A percentile compares a stretch with the other conserved stretches of the same genome.
Evolutionary conservation across 2,888 invertebrate genomes (phyloP).

Genomic region (Agelastica alni): DNA sequence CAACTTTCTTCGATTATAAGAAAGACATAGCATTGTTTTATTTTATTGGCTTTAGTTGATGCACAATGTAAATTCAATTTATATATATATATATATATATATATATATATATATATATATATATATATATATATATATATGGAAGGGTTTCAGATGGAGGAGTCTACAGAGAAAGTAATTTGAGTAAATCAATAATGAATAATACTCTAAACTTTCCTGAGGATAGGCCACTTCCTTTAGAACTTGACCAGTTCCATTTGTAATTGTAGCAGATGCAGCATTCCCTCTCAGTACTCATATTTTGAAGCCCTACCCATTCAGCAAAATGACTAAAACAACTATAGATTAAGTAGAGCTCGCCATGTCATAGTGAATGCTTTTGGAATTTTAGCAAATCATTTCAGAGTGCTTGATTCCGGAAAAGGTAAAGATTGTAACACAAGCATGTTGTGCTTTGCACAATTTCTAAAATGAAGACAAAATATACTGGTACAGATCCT

Average conservation of each 20-base stretch:
- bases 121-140: no score
- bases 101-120: no score
- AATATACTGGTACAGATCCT: conserved; percentile 10
- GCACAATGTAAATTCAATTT: no score
- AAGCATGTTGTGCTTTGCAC: conserved; percentile 22
- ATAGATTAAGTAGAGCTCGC: conserved; percentile 26
- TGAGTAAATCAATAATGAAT: neutral
- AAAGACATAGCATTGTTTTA: neutral
- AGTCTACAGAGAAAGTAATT: neutral
- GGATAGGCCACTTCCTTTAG: neutral
- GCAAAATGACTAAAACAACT: conserved; percentile 24
- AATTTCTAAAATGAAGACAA: conserved; percentile 14
- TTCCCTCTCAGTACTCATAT: conserved; percentile 38
- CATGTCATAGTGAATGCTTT: conserved; percentile 30
- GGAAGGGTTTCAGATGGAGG: neutral
- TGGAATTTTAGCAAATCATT: conserved; percentile 32
- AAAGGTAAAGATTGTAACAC: conserved; percentile 18
- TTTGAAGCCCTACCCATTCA: conserved; percentile 41
- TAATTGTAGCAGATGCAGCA: conserved; percentile 26
- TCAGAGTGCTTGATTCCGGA: conserved; percentile 31
- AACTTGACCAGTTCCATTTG: neutral
- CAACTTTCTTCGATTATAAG: neutral
- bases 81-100: no score
- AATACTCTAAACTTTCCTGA: neutral
- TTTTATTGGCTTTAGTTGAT: no score